Conservation (phyloP, 2,888 invertebrate genomes). For the Thelaira solivaga region DNA sequence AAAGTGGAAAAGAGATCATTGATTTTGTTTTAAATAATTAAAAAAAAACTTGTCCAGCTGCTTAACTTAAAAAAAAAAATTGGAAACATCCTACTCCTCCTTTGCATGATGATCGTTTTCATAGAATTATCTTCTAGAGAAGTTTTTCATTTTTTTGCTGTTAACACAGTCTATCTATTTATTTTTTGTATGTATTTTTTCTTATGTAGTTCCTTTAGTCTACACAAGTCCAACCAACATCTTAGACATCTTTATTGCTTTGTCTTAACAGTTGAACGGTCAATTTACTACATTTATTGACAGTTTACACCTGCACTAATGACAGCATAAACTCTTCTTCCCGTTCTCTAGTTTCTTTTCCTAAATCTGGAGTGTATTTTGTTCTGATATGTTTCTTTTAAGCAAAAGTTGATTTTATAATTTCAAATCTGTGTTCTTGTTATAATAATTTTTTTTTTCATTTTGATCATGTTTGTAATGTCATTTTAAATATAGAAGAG, state of each 20-base stretch:
- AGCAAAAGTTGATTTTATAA: no score
- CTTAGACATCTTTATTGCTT: constrained; percentile 63
- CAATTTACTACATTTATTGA: constrained; percentile 67
- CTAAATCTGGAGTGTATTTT: constrained; percentile 29
- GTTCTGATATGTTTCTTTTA: background rate
- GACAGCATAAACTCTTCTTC: constrained; percentile 57
- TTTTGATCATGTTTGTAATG: constrained; percentile 37
- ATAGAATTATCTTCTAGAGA: background rate
- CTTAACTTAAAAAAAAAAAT: background rate
- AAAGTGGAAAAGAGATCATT: constrained; percentile 11
- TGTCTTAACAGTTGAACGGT: constrained; percentile 56
- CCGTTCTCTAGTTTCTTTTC: background rate
- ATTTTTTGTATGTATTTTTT: background rate
- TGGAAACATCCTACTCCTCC: constrained; percentile 27
- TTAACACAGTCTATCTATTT: constrained; percentile 1
- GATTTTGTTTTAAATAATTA: constrained; percentile 30
- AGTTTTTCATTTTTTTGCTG: constrained; percentile 1
- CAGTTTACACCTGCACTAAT: constrained; percentile 73
- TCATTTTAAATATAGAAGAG: constrained; percentile 38
- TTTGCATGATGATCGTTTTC: constrained; percentile 14
- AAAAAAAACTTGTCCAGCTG: constrained; percentile 10
- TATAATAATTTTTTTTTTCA: no score
- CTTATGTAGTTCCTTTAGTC: constrained; percentile 7
- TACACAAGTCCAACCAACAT: background rate
- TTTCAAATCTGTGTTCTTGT: constrained; percentile 24